A percentile compares a stretch with the other conserved stretches of the same genome.
These are phyloP conservation scores for Stenolophus ochropezus DNA, from an alignment of 2,888 invertebrate species.

Conservation along the genomic window DNA sequence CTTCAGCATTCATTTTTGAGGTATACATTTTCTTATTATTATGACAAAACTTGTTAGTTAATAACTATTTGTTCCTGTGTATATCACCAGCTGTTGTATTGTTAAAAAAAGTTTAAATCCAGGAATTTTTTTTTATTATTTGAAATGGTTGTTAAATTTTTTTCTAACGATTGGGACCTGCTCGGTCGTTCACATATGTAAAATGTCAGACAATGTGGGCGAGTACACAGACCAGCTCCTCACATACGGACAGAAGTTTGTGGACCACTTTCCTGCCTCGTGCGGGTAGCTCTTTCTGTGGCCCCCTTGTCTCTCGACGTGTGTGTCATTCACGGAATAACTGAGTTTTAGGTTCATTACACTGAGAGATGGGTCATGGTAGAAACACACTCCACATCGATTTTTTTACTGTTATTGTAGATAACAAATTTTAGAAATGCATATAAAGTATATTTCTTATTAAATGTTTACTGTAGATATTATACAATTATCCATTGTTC, in stretches of 20 bases:
- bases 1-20: too few relatives aligned
- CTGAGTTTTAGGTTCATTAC: conserved; percentile 25
- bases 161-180: neutral
- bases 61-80: too few relatives aligned
- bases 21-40: too few relatives aligned
- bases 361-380: neutral
- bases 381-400: neutral
- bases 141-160: neutral
- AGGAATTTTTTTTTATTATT: too few relatives aligned
- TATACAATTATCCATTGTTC: neutral
- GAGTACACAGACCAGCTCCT: conserved; percentile 22
- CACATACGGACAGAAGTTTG: neutral
- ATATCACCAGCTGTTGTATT: too few relatives aligned
- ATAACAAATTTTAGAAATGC: neutral
- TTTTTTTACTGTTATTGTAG: neutral
- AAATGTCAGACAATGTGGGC: conserved; percentile 56
- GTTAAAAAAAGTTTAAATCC: too few relatives aligned
- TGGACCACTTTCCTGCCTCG: conserved; percentile 34
- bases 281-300: neutral
- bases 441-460: neutral
- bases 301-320: conserved; percentile 21
- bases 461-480: neutral
- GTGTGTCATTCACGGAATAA: conserved; percentile 28
- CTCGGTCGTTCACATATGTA: conserved; percentile 54
- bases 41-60: too few relatives aligned